Conservation (phyloP, 2,113 vertebrate species). For the Illadopsis cleaveri region DNA sequence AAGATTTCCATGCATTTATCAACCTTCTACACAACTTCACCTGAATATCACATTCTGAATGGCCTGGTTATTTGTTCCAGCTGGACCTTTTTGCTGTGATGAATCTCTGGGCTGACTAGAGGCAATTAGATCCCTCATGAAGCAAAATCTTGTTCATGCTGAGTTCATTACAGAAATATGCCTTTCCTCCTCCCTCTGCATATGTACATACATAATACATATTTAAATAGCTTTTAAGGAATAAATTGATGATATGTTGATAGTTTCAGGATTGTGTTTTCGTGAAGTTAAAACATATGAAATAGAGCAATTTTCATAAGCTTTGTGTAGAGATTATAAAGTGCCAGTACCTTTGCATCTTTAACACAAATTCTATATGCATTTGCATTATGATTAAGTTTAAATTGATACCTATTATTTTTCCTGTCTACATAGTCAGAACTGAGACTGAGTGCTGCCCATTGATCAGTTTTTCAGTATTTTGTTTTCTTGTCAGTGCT, state of each 20-base stretch:
- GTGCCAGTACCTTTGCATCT: neutral
- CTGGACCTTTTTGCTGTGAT: neutral
- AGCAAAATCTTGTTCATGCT: neutral
- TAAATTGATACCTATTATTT: neutral
- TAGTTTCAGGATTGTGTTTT: neutral
- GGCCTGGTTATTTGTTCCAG: neutral
- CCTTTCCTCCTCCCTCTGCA: neutral
- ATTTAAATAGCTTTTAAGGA: neutral
- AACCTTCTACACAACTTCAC: neutral
- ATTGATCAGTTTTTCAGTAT: neutral
- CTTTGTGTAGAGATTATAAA: neutral
- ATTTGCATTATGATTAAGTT: neutral
- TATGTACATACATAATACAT: neutral
- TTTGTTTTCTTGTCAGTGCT: neutral
- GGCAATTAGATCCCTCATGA: neutral
- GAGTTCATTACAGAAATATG: neutral
- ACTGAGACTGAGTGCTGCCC: neutral
- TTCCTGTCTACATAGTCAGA: neutral
- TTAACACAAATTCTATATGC: neutral
- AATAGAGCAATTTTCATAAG: neutral
- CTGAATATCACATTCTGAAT: neutral
- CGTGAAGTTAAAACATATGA: neutral
- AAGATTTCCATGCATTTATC: neutral
- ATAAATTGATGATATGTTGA: neutral
- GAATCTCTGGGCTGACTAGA: neutral